Evolutionary conservation across 2,888 invertebrate species (phyloP).

Genomic region (Caenorhabditis drosophilae): DNA sequence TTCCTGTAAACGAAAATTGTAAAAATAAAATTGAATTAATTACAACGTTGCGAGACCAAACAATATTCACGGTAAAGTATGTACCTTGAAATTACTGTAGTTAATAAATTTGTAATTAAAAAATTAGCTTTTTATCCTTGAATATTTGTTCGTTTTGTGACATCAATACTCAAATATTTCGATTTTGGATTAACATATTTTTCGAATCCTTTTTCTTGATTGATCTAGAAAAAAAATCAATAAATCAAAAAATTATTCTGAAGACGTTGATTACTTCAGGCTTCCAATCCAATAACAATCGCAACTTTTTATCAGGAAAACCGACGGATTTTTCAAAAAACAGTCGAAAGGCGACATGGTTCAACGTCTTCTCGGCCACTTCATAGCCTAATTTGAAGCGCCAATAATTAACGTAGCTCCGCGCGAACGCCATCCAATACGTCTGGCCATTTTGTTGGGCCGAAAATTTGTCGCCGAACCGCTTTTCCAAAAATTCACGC

Average conservation of each 20-base stretch:
- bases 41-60: too few relatives aligned
- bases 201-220: slow-evolving; percentile 32
- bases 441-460: slow-evolving; percentile 4
- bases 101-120: too few relatives aligned
- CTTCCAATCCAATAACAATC: slow-evolving; percentile 48
- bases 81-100: too few relatives aligned
- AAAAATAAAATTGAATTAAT: too few relatives aligned
- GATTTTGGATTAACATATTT: slow-evolving; percentile 27
- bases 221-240: slow-evolving; percentile 1
- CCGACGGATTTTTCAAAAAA: slow-evolving; percentile 62
- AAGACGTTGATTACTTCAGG: slow-evolving; percentile 28
- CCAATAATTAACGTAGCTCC: slow-evolving; percentile 26
- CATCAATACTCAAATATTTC: slow-evolving; percentile 7
- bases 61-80: too few relatives aligned
- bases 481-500: slow-evolving; percentile 44
- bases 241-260: not conserved
- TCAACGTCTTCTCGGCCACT: slow-evolving; percentile 16
- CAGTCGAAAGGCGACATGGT: slow-evolving; percentile 51
- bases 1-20: too few relatives aligned
- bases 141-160: slow-evolving; percentile 14
- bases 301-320: slow-evolving; percentile 59
- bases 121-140: too few relatives aligned
- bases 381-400: slow-evolving; percentile 21
- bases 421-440: slow-evolving; percentile 24
- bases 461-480: slow-evolving; percentile 18